Base-by-base conservation (phyloP, 2,797 vertebrate genomes). In the Natrix natrix region DNA sequence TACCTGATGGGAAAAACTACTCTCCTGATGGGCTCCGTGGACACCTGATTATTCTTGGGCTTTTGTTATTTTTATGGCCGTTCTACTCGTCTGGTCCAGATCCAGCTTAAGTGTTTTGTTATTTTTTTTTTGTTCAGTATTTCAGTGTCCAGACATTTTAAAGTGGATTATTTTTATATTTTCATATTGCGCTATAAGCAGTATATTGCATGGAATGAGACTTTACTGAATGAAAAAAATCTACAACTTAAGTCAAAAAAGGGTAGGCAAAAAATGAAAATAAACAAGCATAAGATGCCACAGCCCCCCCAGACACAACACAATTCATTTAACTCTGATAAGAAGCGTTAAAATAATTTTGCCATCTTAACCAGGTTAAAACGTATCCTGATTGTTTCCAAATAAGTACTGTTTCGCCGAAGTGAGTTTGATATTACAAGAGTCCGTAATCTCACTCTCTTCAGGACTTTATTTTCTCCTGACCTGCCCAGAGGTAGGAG, bases 301-400 rank as follows among this genome's bases (percentile, higher is more conserved):
- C 17, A 78, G 1, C 3, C 74, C n/a, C n/a, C n/a, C n/a, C n/a
- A n/a, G n/a, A 24, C 8, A 11, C 20, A 48, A 17, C 32, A 37
- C 20, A 12, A 5, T 43, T 78, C 48, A 10, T n/a, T 48, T 48
- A 48, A 83, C 37, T 48, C 37, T 83, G 37, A 78, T 48, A 91
- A n/a, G n/a, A 78, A 48, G 14, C 0, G 37, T 83, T 93, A n/a
- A 37, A 66, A 88, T 8, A 92, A 8, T n/a, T n/a, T 92, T 94
- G n/a, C 89, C 90, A n/a, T n/a, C 90, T 97, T 97, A n/a, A 99
- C 99, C 99, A 95, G 99, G 99, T n/a, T n/a, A n/a, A n/a, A 86
- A 99, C 96, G 52, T 99, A 99, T 96, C 99, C 98, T 86, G 99
- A 99, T 93, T 99, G 99, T 95, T 98, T 98, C n/a, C 95, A 99